phyloP scores from a whole-genome alignment of 2,888 invertebrate species.

The Abrostola tripartita region DNA sequence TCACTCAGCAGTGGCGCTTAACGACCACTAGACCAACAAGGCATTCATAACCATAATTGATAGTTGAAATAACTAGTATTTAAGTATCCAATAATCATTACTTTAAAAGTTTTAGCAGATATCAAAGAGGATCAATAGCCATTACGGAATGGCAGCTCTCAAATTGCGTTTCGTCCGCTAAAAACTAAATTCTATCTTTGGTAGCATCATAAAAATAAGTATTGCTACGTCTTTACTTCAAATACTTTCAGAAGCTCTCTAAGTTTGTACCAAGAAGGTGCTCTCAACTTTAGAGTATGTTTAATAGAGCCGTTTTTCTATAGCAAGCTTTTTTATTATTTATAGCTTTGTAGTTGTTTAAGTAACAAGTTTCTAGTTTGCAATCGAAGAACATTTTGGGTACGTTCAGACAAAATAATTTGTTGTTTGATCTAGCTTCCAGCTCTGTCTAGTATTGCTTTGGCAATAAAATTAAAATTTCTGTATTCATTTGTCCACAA shows the following conservation, averaged over 20 bases:
- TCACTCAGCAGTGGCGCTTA: too few species aligned
- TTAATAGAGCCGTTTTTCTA: constrained; percentile 47
- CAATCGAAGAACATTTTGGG: constrained; percentile 20
- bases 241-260: constrained; percentile 62
- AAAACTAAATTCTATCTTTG: constrained; percentile 51
- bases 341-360: constrained; percentile 39
- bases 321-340: constrained; percentile 43
- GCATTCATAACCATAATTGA: too few species aligned
- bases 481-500: too few species aligned
- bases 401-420: background rate
- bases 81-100: background rate
- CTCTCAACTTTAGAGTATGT: constrained; percentile 56
- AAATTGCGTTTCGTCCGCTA: constrained; percentile 43
- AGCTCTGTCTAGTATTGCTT: background rate
- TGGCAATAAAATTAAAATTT: background rate
- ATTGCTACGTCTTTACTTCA: constrained; percentile 58
- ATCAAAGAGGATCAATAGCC: constrained; percentile 30
- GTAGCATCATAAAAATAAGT: constrained; percentile 57
- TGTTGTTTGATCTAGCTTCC: background rate
- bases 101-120: constrained; percentile 31
- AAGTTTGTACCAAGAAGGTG: constrained; percentile 57
- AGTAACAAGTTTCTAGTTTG: constrained; percentile 42
- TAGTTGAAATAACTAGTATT: too few species aligned
- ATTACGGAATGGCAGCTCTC: constrained; percentile 27
- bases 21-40: too few species aligned